These are phyloP conservation scores for Parascotia fuliginaria DNA, from an alignment of 2,888 invertebrate species.

Conservation along the genomic window DNA sequence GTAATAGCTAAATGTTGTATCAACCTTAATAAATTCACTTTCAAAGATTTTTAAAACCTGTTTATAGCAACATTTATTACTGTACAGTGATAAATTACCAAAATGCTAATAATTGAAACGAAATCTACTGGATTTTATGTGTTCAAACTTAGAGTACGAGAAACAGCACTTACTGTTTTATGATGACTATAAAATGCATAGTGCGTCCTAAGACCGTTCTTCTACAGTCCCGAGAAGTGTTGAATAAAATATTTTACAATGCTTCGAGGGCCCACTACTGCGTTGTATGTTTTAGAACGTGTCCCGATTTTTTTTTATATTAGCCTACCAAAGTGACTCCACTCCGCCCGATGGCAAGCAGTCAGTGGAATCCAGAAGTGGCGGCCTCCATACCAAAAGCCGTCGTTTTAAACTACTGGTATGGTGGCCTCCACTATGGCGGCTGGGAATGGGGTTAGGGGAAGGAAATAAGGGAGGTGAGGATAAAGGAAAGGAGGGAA, in stretches of 20 bases:
- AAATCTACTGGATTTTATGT: constrained; percentile 7
- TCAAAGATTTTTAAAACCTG: background rate
- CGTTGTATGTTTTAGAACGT: no score
- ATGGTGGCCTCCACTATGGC: no score
- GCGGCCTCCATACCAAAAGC: no score
- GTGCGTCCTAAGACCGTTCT: background rate
- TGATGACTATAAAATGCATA: constrained; percentile 20
- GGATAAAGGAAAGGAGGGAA: no score
- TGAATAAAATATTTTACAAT: constrained; percentile 24
- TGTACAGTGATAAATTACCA: constrained; percentile 10
- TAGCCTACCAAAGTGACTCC: no score
- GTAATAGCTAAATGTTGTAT: background rate
- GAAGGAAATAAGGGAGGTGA: no score
- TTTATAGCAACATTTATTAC: constrained; percentile 1
- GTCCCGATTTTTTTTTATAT: no score
- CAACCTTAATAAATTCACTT: background rate
- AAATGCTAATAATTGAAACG: background rate
- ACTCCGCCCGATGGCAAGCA: no score
- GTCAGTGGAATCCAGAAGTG: no score
- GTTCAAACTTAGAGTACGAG: background rate
- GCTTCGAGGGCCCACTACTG: no score
- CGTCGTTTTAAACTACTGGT: no score
- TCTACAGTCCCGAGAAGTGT: background rate
- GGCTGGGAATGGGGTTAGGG: no score
- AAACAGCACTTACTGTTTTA: constrained; percentile 17